Base-by-base conservation (phyloP, 2,797 vertebrate species). In the Labeo calbasu region DNA sequence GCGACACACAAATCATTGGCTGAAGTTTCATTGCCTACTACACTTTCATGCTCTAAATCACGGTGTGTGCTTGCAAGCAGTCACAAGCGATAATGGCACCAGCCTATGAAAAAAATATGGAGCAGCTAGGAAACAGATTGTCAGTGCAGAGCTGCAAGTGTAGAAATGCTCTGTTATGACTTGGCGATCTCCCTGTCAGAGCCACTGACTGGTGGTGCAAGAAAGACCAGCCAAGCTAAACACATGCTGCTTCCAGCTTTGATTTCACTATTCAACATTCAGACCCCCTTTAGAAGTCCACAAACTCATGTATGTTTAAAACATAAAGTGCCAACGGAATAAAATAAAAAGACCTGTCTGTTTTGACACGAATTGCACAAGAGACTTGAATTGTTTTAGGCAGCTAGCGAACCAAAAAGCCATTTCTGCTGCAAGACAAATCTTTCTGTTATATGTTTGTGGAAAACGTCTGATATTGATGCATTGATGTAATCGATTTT, bases 101-200 rank as follows among this genome's bases (percentile, higher is more conserved):
- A 69, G 32, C 68, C 36, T 55, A 23, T 77, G 63, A 55, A 55
- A 55, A 66, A 83, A 76, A 75, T 75, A 53, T 48, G 66, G 63
- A 32, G 50, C 28, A 28, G 81, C 50, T 68, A 36, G 51, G 51
- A 57, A 77, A 57, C 46, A 66, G 59, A 75, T 17, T 82, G 46
- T 65, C 71, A 53, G 57, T 36, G 59, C 40, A 48, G 28, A 65
- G 46, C 72, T 46, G 50, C 78, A 81, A 78, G 80, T 59, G 59
- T 82, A 57, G 32, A 82, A 61, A 79, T 55, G 57, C 69, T 75
- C 82, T 77, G 63, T 81, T 66, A 75, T 81, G 75, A 84, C 81
- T 84, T 79, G 78, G 55, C 32, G 40, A 50, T 70, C 72, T 83
- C 69, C 77, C 77, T 63, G 43, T 80, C 53, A 36, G 46, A 72